Conservation (phyloP, 1,140 invertebrate genomes). For the Platyscapa corneri region DNA sequence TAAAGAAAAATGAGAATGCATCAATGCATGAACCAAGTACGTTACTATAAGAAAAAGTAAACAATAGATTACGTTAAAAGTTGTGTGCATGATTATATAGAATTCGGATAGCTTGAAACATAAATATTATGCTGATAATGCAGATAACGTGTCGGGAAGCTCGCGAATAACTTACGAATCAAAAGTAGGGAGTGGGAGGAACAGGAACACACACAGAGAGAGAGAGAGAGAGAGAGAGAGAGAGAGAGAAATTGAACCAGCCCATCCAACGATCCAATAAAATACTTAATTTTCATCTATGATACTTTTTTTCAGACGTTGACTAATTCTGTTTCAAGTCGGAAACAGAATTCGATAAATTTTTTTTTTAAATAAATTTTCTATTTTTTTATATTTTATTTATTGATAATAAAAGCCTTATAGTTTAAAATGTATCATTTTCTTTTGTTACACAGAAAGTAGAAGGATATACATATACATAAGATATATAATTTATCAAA, state of each 20-base stretch:
- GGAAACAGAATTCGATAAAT: no score
- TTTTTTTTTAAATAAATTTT: no score
- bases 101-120: neutral
- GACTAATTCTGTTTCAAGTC: neutral
- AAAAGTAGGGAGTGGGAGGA: neutral
- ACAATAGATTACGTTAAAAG: neutral
- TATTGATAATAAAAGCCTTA: no score
- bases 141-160: neutral
- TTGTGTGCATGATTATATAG: neutral
- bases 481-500: no score
- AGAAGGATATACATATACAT: no score
- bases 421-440: no score
- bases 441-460: no score
- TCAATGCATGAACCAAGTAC: neutral
- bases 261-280: no score
- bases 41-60: slow-evolving; percentile 12
- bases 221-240: neutral
- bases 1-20: neutral
- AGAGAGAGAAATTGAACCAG: neutral
- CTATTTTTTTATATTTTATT: no score
- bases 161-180: neutral
- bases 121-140: slow-evolving; percentile 21
- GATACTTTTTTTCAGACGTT: neutral
- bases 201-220: neutral
- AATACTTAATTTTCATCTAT: no score